Percentiles rank a stretch among this genome's conserved stretches.
phyloP scores from a whole-genome alignment of 2,888 invertebrate genomes.

The Ptychoptera contaminata region DNA sequence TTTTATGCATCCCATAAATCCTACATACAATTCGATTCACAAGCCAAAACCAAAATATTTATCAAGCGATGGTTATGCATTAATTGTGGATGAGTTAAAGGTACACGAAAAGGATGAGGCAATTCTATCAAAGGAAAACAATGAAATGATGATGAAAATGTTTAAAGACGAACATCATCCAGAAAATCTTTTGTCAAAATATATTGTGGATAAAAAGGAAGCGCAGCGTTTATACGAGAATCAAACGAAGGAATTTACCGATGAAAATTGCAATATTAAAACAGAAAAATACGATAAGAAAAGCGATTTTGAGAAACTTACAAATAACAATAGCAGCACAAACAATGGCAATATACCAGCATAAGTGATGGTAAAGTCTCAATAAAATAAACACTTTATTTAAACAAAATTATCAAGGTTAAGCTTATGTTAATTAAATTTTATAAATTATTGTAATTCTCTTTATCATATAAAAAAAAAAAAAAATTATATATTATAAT shows the following conservation, averaged over 20 bases:
- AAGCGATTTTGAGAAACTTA: neutral
- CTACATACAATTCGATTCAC: slow-evolving; percentile 21
- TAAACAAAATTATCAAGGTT: too few species aligned
- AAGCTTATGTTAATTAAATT: too few species aligned
- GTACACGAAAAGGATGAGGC: slow-evolving; percentile 5
- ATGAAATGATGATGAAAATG: slow-evolving; percentile 3
- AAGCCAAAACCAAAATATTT: slow-evolving; percentile 9
- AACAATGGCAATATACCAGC: slow-evolving; percentile 3
- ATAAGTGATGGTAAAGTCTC: too few species aligned
- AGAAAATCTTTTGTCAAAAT: slow-evolving; percentile 10
- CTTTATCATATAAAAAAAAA: too few species aligned
- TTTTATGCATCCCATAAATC: slow-evolving; percentile 30
- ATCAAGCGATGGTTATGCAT: slow-evolving; percentile 9
- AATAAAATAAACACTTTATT: too few species aligned
- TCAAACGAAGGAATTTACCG: slow-evolving; percentile 11
- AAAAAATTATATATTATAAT: too few species aligned
- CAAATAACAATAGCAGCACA: slow-evolving; percentile 4
- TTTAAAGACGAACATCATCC: slow-evolving; percentile 7
- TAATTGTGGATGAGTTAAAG: slow-evolving; percentile 7
- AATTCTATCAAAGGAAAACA: slow-evolving; percentile 4
- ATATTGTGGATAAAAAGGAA: slow-evolving; percentile 15
- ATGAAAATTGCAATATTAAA: slow-evolving; percentile 14
- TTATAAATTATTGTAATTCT: too few species aligned
- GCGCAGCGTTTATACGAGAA: slow-evolving; percentile 12
- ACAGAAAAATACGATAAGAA: slow-evolving; percentile 5